phyloP scores from a whole-genome alignment of 1,140 invertebrate genomes.

The Zaprionus ornatus region DNA sequence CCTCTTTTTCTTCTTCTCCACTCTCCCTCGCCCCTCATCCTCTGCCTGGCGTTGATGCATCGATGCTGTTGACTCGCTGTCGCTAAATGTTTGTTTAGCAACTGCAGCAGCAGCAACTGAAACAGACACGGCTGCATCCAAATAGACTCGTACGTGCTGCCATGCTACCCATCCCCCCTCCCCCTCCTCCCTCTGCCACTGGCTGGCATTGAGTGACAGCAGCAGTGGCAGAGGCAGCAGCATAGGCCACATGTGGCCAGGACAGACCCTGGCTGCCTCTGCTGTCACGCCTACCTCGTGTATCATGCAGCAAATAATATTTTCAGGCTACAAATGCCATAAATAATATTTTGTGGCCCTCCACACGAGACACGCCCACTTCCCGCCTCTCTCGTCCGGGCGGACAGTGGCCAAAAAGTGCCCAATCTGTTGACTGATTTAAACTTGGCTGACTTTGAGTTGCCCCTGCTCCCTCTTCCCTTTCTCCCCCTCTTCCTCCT shows the following conservation, averaged over 20 bases:
- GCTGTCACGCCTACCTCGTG: slow-evolving; percentile 58
- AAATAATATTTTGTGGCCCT: slow-evolving; percentile 68
- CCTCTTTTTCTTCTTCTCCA: neutral
- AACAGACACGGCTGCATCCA: slow-evolving; percentile 7
- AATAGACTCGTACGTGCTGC: slow-evolving; percentile 30
- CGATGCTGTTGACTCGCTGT: slow-evolving; percentile 75
- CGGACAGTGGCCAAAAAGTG: neutral
- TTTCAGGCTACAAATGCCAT: slow-evolving; percentile 63
- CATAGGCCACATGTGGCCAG: slow-evolving; percentile 54
- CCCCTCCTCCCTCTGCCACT: neutral
- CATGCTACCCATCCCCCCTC: neutral
- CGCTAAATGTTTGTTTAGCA: slow-evolving; percentile 80
- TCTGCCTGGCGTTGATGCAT: slow-evolving; percentile 67
- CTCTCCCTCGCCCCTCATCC: neutral
- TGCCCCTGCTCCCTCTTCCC: neutral
- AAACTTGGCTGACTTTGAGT: slow-evolving; percentile 54
- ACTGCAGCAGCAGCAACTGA: slow-evolving; percentile 52
- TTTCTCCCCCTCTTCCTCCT: slow-evolving; percentile 6
- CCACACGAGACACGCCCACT: slow-evolving; percentile 17
- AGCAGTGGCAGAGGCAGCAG: slow-evolving; percentile 17
- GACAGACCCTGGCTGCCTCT: neutral
- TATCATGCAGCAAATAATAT: slow-evolving; percentile 72
- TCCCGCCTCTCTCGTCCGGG: neutral
- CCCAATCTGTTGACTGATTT: slow-evolving; percentile 53
- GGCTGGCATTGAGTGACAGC: slow-evolving; percentile 65